Evolutionary conservation across 2,797 vertebrate species (phyloP).

Genomic region (Falco berigora): DNA sequence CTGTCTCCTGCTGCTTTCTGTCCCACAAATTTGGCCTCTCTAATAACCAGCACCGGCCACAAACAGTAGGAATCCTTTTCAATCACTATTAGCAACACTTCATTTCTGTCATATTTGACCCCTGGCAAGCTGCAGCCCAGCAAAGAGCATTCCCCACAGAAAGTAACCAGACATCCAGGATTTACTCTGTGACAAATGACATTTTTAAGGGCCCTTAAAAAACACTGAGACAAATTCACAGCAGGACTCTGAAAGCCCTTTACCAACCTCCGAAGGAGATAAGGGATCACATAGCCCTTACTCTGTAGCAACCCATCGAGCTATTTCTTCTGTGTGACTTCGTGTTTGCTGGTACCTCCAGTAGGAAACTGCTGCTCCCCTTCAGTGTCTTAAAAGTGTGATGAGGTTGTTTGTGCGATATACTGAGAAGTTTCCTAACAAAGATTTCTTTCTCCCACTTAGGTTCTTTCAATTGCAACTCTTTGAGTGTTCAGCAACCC

Average conservation of each 20-base stretch:
- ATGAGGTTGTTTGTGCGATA: background rate
- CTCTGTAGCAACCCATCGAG: background rate
- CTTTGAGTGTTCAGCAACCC: background rate
- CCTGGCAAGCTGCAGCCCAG: constrained; percentile 70
- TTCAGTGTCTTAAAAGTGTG: background rate
- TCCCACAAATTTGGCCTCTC: constrained; percentile 77
- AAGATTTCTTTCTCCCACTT: background rate
- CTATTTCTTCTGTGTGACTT: background rate
- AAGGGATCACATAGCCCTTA: background rate
- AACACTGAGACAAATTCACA: constrained; percentile 81
- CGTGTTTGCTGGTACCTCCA: background rate
- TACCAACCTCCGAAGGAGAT: background rate
- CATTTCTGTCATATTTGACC: constrained; percentile 83
- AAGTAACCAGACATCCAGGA: constrained; percentile 68
- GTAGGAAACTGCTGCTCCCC: background rate
- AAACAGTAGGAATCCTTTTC: constrained; percentile 84
- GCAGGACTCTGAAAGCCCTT: constrained; percentile 35
- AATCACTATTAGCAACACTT: constrained; percentile 82
- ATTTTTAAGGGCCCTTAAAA: constrained; percentile 73
- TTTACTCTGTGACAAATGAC: constrained; percentile 80
- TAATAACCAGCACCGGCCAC: constrained; percentile 73
- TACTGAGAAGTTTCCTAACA: background rate
- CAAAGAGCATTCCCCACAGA: constrained; percentile 76
- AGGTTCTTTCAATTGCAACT: background rate
- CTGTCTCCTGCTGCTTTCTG: constrained; percentile 78